phyloP scores from a whole-genome alignment of 2,113 vertebrate genomes.

The Sula dactylatra region DNA sequence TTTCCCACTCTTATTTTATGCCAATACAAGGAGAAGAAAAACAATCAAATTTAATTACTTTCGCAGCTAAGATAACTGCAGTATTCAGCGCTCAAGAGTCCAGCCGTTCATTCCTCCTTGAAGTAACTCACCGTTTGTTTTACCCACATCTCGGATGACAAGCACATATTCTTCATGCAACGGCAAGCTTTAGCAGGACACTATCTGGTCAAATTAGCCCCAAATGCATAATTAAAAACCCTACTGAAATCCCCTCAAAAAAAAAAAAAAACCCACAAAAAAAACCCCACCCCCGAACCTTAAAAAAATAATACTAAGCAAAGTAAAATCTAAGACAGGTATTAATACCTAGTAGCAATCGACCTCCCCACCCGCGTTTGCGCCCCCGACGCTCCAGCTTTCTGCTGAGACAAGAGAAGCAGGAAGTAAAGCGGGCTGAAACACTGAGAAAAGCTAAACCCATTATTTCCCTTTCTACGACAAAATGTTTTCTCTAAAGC shows the following conservation, averaged over 20 bases:
- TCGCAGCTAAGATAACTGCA: neutral
- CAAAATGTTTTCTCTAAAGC: neutral
- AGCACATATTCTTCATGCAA: neutral
- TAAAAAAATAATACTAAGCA: neutral
- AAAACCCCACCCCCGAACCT: neutral
- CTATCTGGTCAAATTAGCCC: neutral
- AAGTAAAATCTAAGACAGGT: neutral
- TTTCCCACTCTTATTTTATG: slow-evolving; percentile 14
- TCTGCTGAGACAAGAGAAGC: neutral
- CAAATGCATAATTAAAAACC: neutral
- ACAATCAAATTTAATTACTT: slow-evolving; percentile 24
- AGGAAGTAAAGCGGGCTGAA: neutral
- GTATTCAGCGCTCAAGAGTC: neutral
- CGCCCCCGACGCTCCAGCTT: neutral
- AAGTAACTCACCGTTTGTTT: neutral
- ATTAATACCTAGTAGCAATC: neutral
- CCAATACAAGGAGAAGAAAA: slow-evolving; percentile 23
- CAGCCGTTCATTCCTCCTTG: neutral
- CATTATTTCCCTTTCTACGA: neutral
- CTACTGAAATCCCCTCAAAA: neutral
- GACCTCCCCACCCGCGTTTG: neutral
- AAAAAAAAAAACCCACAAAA: neutral
- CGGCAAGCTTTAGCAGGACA: neutral
- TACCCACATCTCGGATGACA: neutral
- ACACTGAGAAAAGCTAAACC: neutral